Base-by-base conservation (phyloP, 1,140 invertebrate genomes). In the Lysiphlebus fabarum region DNA sequence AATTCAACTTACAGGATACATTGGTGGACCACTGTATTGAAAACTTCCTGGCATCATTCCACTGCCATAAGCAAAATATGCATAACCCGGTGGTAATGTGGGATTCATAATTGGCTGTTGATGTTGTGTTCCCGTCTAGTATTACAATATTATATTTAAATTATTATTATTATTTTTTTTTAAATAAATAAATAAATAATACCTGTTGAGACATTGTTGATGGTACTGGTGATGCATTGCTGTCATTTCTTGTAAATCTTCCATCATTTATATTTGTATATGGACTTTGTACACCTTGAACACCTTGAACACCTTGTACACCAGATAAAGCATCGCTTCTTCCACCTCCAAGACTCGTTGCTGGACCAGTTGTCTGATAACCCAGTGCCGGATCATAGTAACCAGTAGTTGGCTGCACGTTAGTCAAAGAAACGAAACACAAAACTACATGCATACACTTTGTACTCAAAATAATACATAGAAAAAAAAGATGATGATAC, bases 141-240 rank as follows among this genome's bases (percentile, higher is more conserved):
- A 58, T 44, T 34, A 37, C n/a, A n/a, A n/a, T n/a, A 44, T 37
- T 54, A 17, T 53, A 54, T n/a, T 33, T 33, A 12, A 10, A 2
- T 36, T 33, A 1, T 33, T 33, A 7, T 33, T 5, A 8, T 53
- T 37, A 37, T 37, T 11, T 53, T 53, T 7, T 11, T 38, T 53
- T 53, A 11, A n/a, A n/a, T n/a, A n/a, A n/a, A n/a, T n/a, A n/a
- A n/a, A n/a, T n/a, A n/a, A 12, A n/a, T 7, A 26, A 42, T 48
- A 85, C 83, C 80, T 88, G 87, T 71, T 87, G 87, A 53, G 85
- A 86, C 77, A 87, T 82, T 63, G 86, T 87, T 56, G 87, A 86
- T 58, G 86, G 86, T 62, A 91, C 90, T 44, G 90, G 90, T 61
- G 87, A 89, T 56, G 90, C 89, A 78, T 91, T 91, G 75, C 89